phyloP scores from a whole-genome alignment of 2,113 vertebrate species.

The Rhinichthys klamathensis region DNA sequence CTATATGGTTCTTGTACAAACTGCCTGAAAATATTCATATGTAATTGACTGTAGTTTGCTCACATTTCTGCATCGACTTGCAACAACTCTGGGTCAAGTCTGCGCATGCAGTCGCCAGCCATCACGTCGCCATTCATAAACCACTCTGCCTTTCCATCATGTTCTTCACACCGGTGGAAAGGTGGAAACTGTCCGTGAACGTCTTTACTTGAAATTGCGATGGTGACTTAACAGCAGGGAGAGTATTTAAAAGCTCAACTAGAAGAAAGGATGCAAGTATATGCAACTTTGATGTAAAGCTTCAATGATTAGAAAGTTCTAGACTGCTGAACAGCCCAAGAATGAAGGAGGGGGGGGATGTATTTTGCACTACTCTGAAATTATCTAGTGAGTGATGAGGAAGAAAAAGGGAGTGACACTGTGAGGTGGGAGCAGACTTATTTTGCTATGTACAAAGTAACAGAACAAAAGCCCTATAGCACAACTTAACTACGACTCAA shows the following conservation, averaged over 20 bases:
- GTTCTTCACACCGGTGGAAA: slow-evolving; percentile 31
- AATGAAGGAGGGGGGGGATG: background rate
- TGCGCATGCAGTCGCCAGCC: slow-evolving; percentile 9
- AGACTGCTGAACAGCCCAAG: background rate
- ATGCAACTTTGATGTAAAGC: background rate
- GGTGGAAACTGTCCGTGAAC: slow-evolving; percentile 46
- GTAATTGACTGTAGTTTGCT: background rate
- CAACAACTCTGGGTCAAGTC: slow-evolving; percentile 26
- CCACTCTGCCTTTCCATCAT: slow-evolving; percentile 31
- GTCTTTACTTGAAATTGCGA: slow-evolving; percentile 38
- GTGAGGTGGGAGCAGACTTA: background rate
- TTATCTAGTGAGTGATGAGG: slow-evolving; percentile 28
- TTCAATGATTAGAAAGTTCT: background rate
- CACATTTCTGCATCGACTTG: background rate
- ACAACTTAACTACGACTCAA: background rate
- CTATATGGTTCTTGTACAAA: background rate
- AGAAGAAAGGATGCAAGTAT: background rate
- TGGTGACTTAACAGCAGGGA: slow-evolving; percentile 10
- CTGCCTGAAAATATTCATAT: background rate
- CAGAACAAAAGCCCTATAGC: background rate
- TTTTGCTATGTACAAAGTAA: background rate
- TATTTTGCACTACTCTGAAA: slow-evolving; percentile 14
- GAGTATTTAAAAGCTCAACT: slow-evolving; percentile 29
- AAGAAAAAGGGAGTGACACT: background rate
- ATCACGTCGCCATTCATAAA: background rate